Conservation (phyloP, 2,888 invertebrate species). For the Eudasyphora cyanicolor region DNA sequence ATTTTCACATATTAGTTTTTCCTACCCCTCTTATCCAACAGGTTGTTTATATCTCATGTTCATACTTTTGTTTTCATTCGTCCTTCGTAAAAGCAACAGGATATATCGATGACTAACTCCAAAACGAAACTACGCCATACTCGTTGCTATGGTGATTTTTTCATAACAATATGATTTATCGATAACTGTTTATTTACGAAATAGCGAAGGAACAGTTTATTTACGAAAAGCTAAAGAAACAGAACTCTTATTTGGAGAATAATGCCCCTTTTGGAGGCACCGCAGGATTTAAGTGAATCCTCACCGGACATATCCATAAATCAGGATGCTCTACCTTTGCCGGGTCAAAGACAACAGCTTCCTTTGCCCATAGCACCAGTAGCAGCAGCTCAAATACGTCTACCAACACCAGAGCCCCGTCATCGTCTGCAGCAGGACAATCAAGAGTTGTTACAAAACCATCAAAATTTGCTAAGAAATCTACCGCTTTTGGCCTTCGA, state of each 20-base stretch:
- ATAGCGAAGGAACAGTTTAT: background rate
- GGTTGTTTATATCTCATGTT: too few relatives aligned
- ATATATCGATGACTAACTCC: background rate
- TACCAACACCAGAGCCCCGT: conserved; percentile 48
- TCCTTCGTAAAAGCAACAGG: background rate
- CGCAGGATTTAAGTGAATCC: conserved; percentile 72
- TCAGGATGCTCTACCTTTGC: conserved; percentile 71
- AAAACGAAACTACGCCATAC: background rate
- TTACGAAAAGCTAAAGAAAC: too few relatives aligned
- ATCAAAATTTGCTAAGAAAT: conserved; percentile 40
- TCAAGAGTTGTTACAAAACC: conserved; percentile 36
- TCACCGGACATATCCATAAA: conserved; percentile 77
- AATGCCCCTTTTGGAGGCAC: conserved; percentile 77
- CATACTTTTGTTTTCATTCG: background rate
- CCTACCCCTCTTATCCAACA: background rate
- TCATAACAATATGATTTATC: conserved; percentile 23
- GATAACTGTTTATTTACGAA: conserved; percentile 38
- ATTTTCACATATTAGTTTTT: background rate
- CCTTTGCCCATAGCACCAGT: conserved; percentile 32
- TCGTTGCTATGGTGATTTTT: conserved; percentile 38
- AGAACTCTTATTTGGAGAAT: background rate
- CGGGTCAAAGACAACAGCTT: conserved; percentile 60
- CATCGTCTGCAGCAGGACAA: background rate
- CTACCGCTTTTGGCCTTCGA: conserved; percentile 70
- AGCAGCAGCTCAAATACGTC: conserved; percentile 53